phyloP scores from a whole-genome alignment of 2,797 vertebrate species.

The Eremophila alpestris region DNA sequence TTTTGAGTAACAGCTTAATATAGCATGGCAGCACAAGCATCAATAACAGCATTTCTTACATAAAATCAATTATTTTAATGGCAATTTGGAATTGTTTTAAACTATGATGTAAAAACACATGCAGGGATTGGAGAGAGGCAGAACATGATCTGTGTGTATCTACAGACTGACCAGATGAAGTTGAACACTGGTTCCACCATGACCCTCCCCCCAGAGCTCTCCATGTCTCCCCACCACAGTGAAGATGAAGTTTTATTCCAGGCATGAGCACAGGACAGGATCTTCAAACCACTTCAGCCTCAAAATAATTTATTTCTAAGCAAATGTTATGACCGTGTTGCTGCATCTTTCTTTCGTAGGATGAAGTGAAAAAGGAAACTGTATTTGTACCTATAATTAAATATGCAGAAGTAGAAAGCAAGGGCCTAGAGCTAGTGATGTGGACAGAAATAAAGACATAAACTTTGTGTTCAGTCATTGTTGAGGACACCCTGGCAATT shows the following conservation, averaged over 20 bases:
- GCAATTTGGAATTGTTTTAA: background rate
- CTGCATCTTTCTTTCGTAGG: background rate
- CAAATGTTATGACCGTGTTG: background rate
- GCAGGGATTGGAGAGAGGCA: background rate
- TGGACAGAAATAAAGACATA: background rate
- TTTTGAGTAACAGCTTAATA: background rate
- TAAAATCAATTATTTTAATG: background rate
- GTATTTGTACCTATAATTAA: background rate
- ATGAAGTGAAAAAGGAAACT: background rate
- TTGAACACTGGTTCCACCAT: background rate
- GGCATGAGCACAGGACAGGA: background rate
- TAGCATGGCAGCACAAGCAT: background rate
- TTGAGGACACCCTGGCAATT: background rate
- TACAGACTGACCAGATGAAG: background rate
- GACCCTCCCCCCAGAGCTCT: background rate
- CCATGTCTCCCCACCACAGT: rapidly evolving
- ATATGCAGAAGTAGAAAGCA: background rate
- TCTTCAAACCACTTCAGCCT: background rate
- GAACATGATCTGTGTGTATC: background rate
- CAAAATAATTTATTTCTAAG: background rate
- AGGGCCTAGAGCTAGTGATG: background rate
- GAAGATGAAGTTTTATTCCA: background rate
- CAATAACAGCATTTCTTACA: background rate
- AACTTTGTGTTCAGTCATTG: background rate
- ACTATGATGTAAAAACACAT: background rate